Conservation (phyloP, 2,113 vertebrate species). For the Salvator merianae region DNA sequence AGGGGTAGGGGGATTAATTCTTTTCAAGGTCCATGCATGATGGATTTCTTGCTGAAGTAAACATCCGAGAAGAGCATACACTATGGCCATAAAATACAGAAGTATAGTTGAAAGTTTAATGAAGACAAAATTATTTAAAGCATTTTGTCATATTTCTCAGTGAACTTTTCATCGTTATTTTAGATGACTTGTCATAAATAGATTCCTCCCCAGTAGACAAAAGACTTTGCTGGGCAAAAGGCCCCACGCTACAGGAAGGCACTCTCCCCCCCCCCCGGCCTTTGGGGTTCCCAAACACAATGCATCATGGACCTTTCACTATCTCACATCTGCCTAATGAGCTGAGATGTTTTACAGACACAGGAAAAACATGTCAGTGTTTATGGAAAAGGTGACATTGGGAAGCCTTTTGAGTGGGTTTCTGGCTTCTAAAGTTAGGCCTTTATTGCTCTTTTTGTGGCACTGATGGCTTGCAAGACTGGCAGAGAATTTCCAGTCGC, state of each 20-base stretch:
- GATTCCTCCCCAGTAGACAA: conserved; percentile 74
- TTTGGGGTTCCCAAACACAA: conserved; percentile 24
- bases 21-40: conserved; percentile 84
- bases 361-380: conserved; percentile 66
- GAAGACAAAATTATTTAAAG: conserved; percentile 86
- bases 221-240: conserved; percentile 71
- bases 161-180: conserved; percentile 82
- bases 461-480: not conserved
- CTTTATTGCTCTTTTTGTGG: not conserved
- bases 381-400: conserved; percentile 58
- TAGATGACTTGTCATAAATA: conserved; percentile 81
- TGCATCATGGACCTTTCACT: conserved; percentile 56
- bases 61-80: conserved; percentile 85
- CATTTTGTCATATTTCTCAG: conserved; percentile 83
- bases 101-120: conserved; percentile 88
- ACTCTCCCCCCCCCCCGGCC: conserved; percentile 24
- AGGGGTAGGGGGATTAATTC: conserved; percentile 86
- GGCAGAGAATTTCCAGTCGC: not conserved
- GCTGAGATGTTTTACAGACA: conserved; percentile 69
- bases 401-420: conserved; percentile 51
- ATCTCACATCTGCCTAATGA: conserved; percentile 71
- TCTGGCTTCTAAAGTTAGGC: not conserved
- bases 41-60: conserved; percentile 85
- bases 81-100: conserved; percentile 83
- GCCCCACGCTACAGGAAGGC: conserved; percentile 56